phyloP scores from a whole-genome alignment of 2,888 invertebrate species.

The Rhamnusium bicolor region DNA sequence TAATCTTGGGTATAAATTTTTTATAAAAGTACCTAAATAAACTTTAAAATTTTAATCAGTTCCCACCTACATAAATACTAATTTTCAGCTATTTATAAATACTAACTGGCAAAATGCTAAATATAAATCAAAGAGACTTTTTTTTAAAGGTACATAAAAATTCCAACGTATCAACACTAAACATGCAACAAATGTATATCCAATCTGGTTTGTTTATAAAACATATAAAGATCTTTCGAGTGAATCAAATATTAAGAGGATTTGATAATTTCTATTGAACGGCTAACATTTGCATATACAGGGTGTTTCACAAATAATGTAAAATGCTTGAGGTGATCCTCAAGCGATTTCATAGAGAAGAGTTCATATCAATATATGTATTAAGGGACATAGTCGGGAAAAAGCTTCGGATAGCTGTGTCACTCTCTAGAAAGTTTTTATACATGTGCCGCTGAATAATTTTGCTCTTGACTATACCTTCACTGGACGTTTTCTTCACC shows the following conservation, averaged over 20 bases:
- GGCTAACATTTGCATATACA: too few relatives aligned
- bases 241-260: neutral
- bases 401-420: too few relatives aligned
- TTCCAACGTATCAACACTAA: neutral
- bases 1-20: neutral
- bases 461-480: too few relatives aligned
- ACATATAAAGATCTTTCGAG: neutral
- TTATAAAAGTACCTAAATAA: neutral
- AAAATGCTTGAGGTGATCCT: too few relatives aligned
- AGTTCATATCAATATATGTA: too few relatives aligned
- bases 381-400: too few relatives aligned
- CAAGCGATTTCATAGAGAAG: too few relatives aligned
- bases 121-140: neutral
- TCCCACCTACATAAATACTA: neutral
- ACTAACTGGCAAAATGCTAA: slow-evolving; percentile 4
- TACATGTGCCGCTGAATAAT: too few relatives aligned
- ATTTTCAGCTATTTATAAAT: slow-evolving; percentile 13
- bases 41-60: neutral
- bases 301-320: too few relatives aligned
- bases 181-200: neutral
- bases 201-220: neutral
- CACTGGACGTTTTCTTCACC: too few relatives aligned
- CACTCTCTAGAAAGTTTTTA: too few relatives aligned
- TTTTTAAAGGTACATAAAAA: slow-evolving; percentile 1
- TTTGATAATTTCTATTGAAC: neutral